Conservation (phyloP, 2,113 vertebrate species). For the Myocastor coypus region DNA sequence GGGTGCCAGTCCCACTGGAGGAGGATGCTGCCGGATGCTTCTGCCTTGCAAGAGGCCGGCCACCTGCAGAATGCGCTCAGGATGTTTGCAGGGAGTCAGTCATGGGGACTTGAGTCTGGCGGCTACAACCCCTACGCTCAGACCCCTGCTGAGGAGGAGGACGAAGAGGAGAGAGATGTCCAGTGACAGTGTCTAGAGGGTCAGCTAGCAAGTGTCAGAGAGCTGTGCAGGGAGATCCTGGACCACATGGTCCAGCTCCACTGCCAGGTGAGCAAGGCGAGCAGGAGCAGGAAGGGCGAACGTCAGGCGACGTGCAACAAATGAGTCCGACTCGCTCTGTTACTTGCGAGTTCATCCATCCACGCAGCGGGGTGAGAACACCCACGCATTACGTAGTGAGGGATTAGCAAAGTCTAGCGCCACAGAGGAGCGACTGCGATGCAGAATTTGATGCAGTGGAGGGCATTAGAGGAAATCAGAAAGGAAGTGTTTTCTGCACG, state of each 20-base stretch:
- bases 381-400: neutral
- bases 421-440: neutral
- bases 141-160: neutral
- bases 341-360: neutral
- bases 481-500: constrained; percentile 42
- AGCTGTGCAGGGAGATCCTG: neutral
- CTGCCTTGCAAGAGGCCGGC: neutral
- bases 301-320: neutral
- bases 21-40: neutral
- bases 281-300: neutral
- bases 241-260: neutral
- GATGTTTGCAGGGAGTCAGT: too few relatives aligned
- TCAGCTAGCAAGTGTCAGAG: constrained; percentile 59
- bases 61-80: neutral
- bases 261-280: neutral
- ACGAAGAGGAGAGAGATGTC: neutral
- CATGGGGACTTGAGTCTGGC: neutral
- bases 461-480: constrained; percentile 42
- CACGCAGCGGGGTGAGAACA: neutral
- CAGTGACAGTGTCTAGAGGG: neutral
- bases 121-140: neutral
- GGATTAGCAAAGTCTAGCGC: neutral
- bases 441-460: neutral
- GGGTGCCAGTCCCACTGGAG: neutral
- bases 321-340: neutral